phyloP scores from a whole-genome alignment of 2,888 invertebrate species.

The Neuroscelio doddi region DNA sequence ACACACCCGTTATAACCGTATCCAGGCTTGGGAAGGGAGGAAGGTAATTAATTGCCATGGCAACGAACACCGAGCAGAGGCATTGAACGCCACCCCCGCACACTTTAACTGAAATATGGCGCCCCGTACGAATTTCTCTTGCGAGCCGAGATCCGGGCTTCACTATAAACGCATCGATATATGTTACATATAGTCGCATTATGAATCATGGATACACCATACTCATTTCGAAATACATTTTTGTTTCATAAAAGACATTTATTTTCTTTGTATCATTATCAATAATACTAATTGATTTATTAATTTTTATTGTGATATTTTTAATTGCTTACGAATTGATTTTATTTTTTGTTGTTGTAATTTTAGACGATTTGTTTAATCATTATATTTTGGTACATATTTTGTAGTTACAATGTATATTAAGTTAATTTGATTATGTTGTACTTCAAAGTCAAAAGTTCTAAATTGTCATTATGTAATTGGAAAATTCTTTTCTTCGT shows the following conservation, averaged over 20 bases:
- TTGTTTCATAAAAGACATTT: neutral
- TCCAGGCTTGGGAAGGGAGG: conserved; percentile 65
- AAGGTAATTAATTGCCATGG: conserved; percentile 72
- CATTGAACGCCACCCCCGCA: conserved; percentile 68
- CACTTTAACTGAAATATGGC: conserved; percentile 72
- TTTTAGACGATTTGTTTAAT: too few species aligned
- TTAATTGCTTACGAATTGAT: too few species aligned
- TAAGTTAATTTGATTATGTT: too few species aligned
- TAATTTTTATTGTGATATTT: too few species aligned
- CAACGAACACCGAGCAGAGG: conserved; percentile 68
- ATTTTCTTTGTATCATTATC: neutral
- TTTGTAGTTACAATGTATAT: too few species aligned
- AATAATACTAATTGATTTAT: too few species aligned
- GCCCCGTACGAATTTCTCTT: conserved; percentile 67
- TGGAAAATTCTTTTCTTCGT: too few species aligned
- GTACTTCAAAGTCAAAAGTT: too few species aligned
- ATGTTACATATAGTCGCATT: conserved; percentile 33
- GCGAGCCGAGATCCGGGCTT: conserved; percentile 41
- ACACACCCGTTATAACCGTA: conserved; percentile 67
- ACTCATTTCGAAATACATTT: conserved; percentile 3
- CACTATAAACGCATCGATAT: conserved; percentile 37
- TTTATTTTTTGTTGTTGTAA: too few species aligned
- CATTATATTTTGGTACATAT: too few species aligned
- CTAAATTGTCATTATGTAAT: too few species aligned
- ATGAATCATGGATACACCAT: conserved; percentile 9